Base-by-base conservation (phyloP, 2,888 invertebrate genomes). In the Polyploca ridens region DNA sequence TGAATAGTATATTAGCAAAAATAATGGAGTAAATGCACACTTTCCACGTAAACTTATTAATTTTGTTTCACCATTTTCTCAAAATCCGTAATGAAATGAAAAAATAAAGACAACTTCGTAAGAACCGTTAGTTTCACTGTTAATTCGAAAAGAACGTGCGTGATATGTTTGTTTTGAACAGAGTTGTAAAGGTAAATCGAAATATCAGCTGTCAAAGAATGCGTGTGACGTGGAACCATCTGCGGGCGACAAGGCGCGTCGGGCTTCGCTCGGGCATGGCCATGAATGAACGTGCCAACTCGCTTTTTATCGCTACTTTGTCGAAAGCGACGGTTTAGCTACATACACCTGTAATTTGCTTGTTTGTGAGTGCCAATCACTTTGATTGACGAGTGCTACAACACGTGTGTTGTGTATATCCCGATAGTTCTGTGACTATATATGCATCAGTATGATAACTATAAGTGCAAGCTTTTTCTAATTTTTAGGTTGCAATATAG, bases 301-400 rank as follows among this genome's bases (percentile, higher is more conserved):
- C 85, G 86, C 87, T 89, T 91, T 91, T 91, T 91, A 90, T 91
- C 87, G 85, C 83, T 83, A 84, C 89, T 85, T 84, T 81, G 86
- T 84, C 84, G 86, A 85, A 87, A 87, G 83, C 80, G 82, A 81
- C 80, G 85, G 79, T 84, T 87, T 84, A 86, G 84, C 79, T 82
- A 78, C 86, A 79, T 85, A 87, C 87, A 90, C 88, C 88, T 87
- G 89, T 88, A 90, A 91, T 91, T 91, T 90, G 82, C 85, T 84
- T 86, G 84, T 85, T 84, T 84, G 79, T 79, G 72, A 78, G 78
- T 83, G 83, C 83, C 84, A 84, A 84, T 85, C 83, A 85, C 78
- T 69, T 75, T 75, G 79, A 80, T 79, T 80, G 81, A 76, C 74
- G 70, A 73, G 70, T 74, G 72, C 69, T 74, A 70, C 38, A 10